Percentiles rank a stretch among this genome's conserved stretches.
These are phyloP conservation scores for Lordiphosa stackelbergi DNA, from an alignment of 1,140 invertebrate species.

Conservation along the genomic window DNA sequence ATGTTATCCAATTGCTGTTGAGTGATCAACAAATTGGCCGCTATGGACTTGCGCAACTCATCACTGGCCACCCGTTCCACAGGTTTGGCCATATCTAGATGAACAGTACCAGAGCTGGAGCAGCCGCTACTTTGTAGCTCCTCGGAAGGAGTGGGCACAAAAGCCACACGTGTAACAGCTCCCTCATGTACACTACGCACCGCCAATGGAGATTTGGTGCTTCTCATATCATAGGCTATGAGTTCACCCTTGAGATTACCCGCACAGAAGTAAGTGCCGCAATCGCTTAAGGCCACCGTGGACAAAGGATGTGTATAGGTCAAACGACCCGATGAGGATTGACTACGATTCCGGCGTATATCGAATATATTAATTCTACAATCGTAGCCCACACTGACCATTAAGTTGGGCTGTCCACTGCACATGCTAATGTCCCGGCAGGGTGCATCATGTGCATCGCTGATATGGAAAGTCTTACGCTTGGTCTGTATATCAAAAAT, in stretches of 20 bases:
- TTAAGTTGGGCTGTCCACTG: slow-evolving; percentile 40
- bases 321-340: slow-evolving; percentile 39
- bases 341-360: slow-evolving; percentile 51
- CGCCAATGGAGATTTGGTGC: slow-evolving; percentile 47
- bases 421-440: slow-evolving; percentile 71
- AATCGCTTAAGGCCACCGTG: slow-evolving; percentile 61
- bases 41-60: slow-evolving; percentile 53
- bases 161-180: slow-evolving; percentile 58
- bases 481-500: slow-evolving; percentile 68
- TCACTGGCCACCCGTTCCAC: slow-evolving; percentile 40
- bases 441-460: slow-evolving; percentile 64
- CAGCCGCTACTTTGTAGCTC: slow-evolving; percentile 48
- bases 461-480: slow-evolving; percentile 51
- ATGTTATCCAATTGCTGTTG: slow-evolving; percentile 29
- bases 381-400: slow-evolving; percentile 73
- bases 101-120: slow-evolving; percentile 25
- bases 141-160: slow-evolving; percentile 54
- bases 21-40: slow-evolving; percentile 28
- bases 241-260: slow-evolving; percentile 75
- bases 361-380: slow-evolving; percentile 75
- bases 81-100: slow-evolving; percentile 17
- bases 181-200: slow-evolving; percentile 53
- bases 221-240: slow-evolving; percentile 70
- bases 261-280: slow-evolving; percentile 67
- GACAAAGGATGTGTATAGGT: slow-evolving; percentile 58